Evolutionary conservation across 2,113 vertebrate genomes (phyloP).

Genomic region (Amblyornis subalaris): DNA sequence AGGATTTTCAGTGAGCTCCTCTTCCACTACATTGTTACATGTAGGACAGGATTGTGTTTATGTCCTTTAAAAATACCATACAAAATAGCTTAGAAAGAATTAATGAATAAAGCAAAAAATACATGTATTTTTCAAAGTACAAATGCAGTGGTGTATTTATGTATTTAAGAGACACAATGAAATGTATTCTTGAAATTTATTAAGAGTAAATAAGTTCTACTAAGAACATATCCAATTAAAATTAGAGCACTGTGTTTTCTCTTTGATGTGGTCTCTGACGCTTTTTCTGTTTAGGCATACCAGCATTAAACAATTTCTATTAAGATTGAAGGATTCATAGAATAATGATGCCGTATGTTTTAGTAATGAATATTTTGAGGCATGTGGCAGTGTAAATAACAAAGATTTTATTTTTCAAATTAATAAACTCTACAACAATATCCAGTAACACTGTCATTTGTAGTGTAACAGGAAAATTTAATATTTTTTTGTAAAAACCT

Average conservation of each 20-base stretch:
- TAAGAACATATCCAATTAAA: neutral
- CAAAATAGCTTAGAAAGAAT: neutral
- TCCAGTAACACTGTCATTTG: neutral
- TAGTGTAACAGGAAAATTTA: constrained; percentile 14
- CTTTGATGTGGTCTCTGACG: neutral
- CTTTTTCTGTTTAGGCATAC: neutral
- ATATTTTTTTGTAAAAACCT: neutral
- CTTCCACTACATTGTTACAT: neutral
- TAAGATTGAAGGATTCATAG: neutral
- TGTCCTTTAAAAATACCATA: neutral
- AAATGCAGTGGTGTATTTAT: neutral
- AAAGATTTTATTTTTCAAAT: neutral
- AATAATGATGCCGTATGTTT: neutral
- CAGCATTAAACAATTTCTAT: neutral
- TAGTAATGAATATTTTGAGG: neutral
- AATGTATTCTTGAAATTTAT: neutral
- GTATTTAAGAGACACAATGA: neutral
- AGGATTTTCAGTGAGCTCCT: neutral
- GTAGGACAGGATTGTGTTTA: neutral
- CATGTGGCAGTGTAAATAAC: neutral
- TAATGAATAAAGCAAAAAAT: neutral
- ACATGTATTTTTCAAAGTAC: neutral
- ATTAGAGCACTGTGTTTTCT: neutral
- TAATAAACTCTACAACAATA: constrained; percentile 28
- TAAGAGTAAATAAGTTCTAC: neutral